A percentile compares a stretch with the other conserved stretches of the same genome.
Evolutionary conservation across 1,140 invertebrate species (phyloP).

Genomic region (Megalopta genalis): DNA sequence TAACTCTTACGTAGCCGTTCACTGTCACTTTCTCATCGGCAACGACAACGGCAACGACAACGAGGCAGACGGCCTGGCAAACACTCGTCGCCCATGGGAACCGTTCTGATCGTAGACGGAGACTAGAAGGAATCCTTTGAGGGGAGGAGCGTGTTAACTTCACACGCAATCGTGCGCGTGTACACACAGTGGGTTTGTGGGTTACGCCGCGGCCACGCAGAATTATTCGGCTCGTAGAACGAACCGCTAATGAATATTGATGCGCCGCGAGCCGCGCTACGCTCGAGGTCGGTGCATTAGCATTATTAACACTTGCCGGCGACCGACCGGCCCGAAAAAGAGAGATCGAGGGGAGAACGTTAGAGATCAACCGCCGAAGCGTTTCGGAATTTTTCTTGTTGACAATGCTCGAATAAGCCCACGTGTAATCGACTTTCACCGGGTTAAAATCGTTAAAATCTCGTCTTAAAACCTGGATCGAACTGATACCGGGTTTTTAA

Average conservation of each 20-base stretch:
- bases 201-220: conserved; percentile 47
- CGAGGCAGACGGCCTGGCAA: neutral
- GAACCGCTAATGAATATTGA: conserved; percentile 74
- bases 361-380: neutral
- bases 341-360: neutral
- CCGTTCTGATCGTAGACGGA: neutral
- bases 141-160: conserved; percentile 5
- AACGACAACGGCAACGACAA: neutral
- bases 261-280: conserved; percentile 43
- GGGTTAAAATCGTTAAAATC: no score
- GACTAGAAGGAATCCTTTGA: conserved; percentile 20
- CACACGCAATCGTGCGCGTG: conserved; percentile 19
- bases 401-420: neutral
- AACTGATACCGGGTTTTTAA: no score
- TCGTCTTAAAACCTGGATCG: no score
- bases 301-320: conserved; percentile 69
- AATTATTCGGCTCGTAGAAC: conserved; percentile 61
- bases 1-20: conserved; percentile 10
- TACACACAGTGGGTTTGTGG: conserved; percentile 57
- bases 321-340: neutral
- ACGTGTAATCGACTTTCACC: neutral
- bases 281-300: conserved; percentile 71
- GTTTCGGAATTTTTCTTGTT: neutral
- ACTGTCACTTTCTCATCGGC: neutral
- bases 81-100: conserved; percentile 13